Evolutionary conservation across 2,113 vertebrate species (phyloP).

Genomic region (Microcebus jonahi): DNA sequence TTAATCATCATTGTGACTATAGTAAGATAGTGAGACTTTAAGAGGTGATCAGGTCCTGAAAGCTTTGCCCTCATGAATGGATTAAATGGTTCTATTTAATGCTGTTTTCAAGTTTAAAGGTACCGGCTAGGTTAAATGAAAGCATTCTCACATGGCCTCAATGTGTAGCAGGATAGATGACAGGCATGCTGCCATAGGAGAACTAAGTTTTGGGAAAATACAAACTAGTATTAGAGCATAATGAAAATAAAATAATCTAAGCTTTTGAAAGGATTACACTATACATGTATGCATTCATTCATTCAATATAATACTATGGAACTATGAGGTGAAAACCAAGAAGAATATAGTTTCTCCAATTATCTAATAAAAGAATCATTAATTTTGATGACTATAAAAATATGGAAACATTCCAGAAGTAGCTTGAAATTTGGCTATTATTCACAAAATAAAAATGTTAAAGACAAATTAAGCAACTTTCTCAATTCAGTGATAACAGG

Average conservation of each 20-base stretch:
- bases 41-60: not conserved
- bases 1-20: not conserved
- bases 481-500: not conserved
- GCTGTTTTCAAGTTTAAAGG: constrained; percentile 1
- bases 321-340: not conserved
- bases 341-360: constrained; percentile 5
- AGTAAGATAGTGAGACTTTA: not conserved
- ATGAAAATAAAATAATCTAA: constrained; percentile 39
- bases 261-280: not conserved
- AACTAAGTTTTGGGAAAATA: constrained; percentile 27
- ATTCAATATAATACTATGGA: not conserved
- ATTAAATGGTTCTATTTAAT: not conserved
- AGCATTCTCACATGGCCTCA: not conserved
- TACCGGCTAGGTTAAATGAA: constrained; percentile 4
- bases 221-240: not conserved
- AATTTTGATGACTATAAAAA: constrained; percentile 46
- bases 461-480: constrained; percentile 17
- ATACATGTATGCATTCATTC: not conserved
- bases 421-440: constrained; percentile 36
- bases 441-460: constrained; percentile 34
- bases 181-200: not conserved
- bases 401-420: not conserved
- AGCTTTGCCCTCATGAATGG: not conserved
- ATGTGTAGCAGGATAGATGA: not conserved
- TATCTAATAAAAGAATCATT: constrained; percentile 38